Evolutionary conservation across 2,113 vertebrate species (phyloP).

Genomic region (Entomyzon cyanotis): DNA sequence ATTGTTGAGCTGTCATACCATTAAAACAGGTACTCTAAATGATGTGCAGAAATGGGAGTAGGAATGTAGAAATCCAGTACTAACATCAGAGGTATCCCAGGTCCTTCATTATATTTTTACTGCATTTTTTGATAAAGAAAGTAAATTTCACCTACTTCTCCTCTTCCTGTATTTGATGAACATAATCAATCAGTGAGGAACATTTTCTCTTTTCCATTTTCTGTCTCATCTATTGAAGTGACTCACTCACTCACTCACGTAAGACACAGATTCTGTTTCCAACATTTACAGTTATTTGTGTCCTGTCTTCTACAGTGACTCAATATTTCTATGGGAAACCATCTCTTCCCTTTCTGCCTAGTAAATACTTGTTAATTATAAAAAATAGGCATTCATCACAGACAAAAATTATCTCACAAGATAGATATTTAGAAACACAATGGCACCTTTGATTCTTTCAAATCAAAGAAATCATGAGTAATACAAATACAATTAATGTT

Average conservation of each 20-base stretch:
- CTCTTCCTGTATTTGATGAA: background rate
- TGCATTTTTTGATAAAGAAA: background rate
- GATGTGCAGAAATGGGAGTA: background rate
- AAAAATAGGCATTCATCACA: background rate
- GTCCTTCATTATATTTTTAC: background rate
- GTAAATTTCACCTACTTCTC: background rate
- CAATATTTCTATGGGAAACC: constrained; percentile 44
- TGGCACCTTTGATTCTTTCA: background rate
- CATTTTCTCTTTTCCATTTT: background rate
- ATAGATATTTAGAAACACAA: background rate
- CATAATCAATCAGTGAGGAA: background rate
- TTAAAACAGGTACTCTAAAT: background rate
- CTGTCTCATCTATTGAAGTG: background rate
- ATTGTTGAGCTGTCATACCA: background rate
- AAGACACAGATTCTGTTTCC: background rate
- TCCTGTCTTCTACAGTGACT: background rate
- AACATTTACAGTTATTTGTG: constrained; percentile 29
- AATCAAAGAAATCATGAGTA: background rate
- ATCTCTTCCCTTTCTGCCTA: background rate
- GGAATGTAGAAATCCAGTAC: background rate
- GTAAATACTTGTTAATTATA: constrained; percentile 17
- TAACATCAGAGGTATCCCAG: background rate
- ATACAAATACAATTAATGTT: background rate
- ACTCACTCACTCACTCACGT: background rate
- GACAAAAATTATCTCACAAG: background rate